Conservation (phyloP, 2,797 vertebrate genomes). For the Triplophysa bombifrons region DNA sequence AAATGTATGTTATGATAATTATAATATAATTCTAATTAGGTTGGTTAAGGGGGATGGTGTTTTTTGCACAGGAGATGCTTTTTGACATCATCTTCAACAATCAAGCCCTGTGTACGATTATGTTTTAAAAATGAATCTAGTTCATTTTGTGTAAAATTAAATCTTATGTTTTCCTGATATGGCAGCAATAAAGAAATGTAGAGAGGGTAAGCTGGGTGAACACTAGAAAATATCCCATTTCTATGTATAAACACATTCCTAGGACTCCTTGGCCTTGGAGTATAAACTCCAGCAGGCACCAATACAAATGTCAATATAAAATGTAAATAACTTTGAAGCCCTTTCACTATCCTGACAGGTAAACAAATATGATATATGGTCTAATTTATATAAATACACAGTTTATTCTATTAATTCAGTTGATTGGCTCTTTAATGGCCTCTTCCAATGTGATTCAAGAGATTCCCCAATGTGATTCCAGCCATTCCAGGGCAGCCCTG, state of each 20-base stretch:
- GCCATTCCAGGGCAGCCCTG: not conserved
- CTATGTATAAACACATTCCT: conserved; percentile 1
- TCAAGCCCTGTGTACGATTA: not conserved
- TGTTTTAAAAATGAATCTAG: not conserved
- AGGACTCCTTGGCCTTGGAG: not conserved
- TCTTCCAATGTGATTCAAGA: not conserved
- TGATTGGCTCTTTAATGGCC: not conserved
- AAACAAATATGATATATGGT: too few relatives aligned
- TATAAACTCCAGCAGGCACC: not conserved
- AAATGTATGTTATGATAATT: too few relatives aligned
- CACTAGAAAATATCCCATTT: not conserved
- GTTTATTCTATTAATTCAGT: not conserved
- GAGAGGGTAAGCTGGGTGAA: not conserved
- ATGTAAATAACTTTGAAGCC: too few relatives aligned
- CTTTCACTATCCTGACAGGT: too few relatives aligned
- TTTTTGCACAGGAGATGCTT: too few relatives aligned
- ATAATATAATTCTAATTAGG: too few relatives aligned
- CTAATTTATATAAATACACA: not conserved
- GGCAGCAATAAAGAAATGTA: too few relatives aligned
- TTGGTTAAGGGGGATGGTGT: too few relatives aligned
- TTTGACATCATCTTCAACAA: too few relatives aligned
- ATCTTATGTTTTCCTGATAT: too few relatives aligned
- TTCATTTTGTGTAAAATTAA: too few relatives aligned
- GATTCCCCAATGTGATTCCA: not conserved
- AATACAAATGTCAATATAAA: too few relatives aligned